Evolutionary conservation across 2,888 invertebrate genomes (phyloP), one percentile per base, ranked within the genome.

Genomic region (Amiota communis): DNA sequence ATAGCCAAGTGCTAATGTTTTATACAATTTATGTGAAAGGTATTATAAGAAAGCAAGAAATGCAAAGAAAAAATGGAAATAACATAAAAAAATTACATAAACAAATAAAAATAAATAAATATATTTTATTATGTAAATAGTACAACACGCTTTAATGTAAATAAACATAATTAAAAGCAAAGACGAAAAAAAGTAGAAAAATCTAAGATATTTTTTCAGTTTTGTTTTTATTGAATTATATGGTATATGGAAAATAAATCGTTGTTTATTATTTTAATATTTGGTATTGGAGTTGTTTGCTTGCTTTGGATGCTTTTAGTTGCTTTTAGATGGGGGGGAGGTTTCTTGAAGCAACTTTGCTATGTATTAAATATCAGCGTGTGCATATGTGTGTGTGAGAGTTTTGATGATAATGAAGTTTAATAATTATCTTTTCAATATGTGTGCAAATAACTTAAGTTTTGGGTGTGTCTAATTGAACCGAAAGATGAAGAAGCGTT

Each of bases 141-240:
- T 36, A 75, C 74, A 73, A 68, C 67, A 46, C 80, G 70, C 72
- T 67, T 79, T 75, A 78, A 78, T 76, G 67, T 68, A 73, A 74
- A 77, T 72, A 75, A 74, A 76, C 72, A 74, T 48, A 13, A 51
- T 8, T n/a, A 51, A 12, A 20, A 59, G 36, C 36, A 36, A 36
- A 36, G 36, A 36, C 1, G 36, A 36, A 36, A 36, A 36, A 6
- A 36, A 36, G n/a, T 36, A 6, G 0, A 36, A 6, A 36, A 4
- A 2, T 4, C 36, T 6, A 36, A 36, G 6, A 36, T 36, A 23
- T 23, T 2, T 23, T 23, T 23, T 23, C 3, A 2, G 23, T 23
- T 23, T 23, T n/a, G n/a, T n/a, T 36, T 11, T 17, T 17, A 59
- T 59, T 20, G 17, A 15, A n/a, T n/a, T n/a, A n/a, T n/a, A n/a